Evolutionary conservation across 1,140 invertebrate genomes (phyloP).

Genomic region (Rhopalosiphum maidis): DNA sequence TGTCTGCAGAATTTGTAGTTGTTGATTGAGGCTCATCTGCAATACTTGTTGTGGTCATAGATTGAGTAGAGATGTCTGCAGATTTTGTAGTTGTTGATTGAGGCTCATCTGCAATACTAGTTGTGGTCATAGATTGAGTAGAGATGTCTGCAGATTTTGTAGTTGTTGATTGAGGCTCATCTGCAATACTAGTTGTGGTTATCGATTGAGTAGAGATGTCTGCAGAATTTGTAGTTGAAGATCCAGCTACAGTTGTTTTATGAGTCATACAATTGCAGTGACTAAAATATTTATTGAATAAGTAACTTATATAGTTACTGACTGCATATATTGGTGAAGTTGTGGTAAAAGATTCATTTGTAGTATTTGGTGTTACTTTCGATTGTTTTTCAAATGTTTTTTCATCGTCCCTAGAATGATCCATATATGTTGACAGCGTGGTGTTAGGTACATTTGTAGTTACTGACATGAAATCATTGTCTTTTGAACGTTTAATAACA

Average conservation of each 20-base stretch:
- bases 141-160: no score
- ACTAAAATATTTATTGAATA: neutral
- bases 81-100: no score
- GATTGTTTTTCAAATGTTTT: neutral
- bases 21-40: neutral
- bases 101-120: no score
- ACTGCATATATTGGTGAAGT: neutral
- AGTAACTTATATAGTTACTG: neutral
- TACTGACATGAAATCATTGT: neutral
- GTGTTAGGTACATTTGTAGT: no score
- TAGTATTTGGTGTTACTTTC: neutral
- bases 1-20: no score
- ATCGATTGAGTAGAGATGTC: no score
- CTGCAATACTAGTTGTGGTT: no score
- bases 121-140: no score
- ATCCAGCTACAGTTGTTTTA: neutral
- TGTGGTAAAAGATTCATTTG: neutral
- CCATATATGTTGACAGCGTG: no score
- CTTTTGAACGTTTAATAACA: neutral
- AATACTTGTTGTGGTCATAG: neutral
- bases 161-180: no score
- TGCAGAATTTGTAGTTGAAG: no score
- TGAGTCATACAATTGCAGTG: neutral
- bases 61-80: neutral
- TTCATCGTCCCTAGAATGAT: no score